These are phyloP conservation scores for Sinodicranocentrus sp. DNA, from an alignment of 2,888 invertebrate genomes.

Conservation along the genomic window DNA sequence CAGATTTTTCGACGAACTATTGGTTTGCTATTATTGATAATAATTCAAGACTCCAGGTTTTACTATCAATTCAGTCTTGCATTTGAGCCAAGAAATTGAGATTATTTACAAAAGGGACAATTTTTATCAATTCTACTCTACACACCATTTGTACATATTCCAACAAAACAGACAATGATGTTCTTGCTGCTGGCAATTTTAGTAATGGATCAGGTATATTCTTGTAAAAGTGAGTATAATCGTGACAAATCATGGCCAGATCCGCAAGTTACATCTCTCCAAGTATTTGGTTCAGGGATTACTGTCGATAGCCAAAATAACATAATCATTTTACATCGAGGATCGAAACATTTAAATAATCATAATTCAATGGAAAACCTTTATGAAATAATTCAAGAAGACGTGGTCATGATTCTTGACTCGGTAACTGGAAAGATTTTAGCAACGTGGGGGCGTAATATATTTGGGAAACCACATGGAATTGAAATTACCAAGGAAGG, in stretches of 20 bases:
- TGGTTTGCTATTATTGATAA: no score
- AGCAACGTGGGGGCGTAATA: constrained; percentile 85
- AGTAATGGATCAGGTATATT: no score
- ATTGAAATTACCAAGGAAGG: constrained; percentile 86
- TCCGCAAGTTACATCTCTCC: constrained; percentile 81
- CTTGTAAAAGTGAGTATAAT: no score
- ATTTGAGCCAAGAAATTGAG: no score
- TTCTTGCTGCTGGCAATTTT: no score
- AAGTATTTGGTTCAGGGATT: constrained; percentile 85
- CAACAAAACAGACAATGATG: no score
- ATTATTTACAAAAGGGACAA: no score
- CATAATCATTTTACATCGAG: constrained; percentile 90
- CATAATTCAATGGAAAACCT: constrained; percentile 78
- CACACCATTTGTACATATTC: no score
- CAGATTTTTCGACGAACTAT: no score
- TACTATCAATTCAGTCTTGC: no score
- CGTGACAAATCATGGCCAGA: constrained; percentile 18
- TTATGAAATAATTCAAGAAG: constrained; percentile 83
- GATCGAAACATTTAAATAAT: constrained; percentile 80
- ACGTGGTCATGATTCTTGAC: constrained; percentile 84
- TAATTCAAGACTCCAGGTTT: no score
- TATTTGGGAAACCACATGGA: constrained; percentile 88
- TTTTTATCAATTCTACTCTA: no score
- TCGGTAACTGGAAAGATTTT: constrained; percentile 82
- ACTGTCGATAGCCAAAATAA: constrained; percentile 85